Percentiles rank a stretch among this genome's conserved stretches.
These are phyloP conservation scores for Parnassius apollo DNA, from an alignment of 2,888 invertebrate species.

Conservation along the genomic window DNA sequence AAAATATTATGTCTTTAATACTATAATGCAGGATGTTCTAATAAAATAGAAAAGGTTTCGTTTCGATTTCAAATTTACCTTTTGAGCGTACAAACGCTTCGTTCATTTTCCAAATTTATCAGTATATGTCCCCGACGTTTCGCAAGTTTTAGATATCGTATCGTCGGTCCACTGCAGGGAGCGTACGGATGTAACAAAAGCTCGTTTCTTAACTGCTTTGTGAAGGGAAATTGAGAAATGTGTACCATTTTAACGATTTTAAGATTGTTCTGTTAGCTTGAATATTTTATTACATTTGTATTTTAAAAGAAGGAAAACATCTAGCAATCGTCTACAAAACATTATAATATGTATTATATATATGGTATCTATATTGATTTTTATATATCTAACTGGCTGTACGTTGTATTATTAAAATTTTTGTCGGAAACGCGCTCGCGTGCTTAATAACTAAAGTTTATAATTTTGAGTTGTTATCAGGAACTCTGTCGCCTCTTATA, in stretches of 20 bases:
- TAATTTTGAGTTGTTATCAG: too few relatives aligned
- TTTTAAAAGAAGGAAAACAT: too few relatives aligned
- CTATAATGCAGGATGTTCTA: too few relatives aligned
- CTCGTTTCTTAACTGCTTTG: slow-evolving; percentile 7
- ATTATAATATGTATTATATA: too few relatives aligned
- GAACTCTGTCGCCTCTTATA: too few relatives aligned
- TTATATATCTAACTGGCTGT: too few relatives aligned
- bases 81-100: slow-evolving; percentile 8
- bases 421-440: too few relatives aligned
- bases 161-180: background rate
- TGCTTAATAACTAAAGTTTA: too few relatives aligned
- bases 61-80: slow-evolving; percentile 16
- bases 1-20: too few relatives aligned
- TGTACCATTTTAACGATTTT: slow-evolving; percentile 1
- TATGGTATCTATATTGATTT: too few relatives aligned
- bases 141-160: slow-evolving; percentile 17
- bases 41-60: background rate
- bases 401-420: too few relatives aligned
- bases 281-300: background rate
- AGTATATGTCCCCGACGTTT: slow-evolving; percentile 15
- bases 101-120: slow-evolving; percentile 17
- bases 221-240: slow-evolving; percentile 6
- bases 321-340: too few relatives aligned
- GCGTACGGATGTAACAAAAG: background rate
- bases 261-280: background rate